Conservation (phyloP, 1,140 invertebrate genomes). For the Halictus rubicundus region DNA sequence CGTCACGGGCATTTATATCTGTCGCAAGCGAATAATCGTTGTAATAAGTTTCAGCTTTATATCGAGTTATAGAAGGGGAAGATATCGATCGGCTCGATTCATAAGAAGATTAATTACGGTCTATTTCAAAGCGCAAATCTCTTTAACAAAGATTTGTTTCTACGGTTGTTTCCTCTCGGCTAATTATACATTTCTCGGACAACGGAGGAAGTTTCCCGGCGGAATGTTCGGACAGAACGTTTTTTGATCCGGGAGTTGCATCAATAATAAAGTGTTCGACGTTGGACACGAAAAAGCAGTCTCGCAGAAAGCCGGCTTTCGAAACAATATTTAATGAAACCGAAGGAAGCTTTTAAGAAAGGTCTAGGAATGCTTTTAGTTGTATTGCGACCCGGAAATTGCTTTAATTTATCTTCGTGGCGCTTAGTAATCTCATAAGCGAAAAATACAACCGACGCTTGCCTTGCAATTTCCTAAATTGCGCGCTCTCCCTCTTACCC, state of each 20-base stretch:
- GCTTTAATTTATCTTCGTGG: constrained; percentile 30
- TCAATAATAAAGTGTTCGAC: constrained; percentile 8
- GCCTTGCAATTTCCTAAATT: constrained; percentile 41
- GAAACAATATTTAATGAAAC: constrained; percentile 35
- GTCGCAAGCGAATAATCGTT: no score
- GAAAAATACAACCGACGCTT: constrained; percentile 6
- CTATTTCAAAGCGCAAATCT: no score
- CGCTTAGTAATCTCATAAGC: constrained; percentile 21
- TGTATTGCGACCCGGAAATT: constrained; percentile 38
- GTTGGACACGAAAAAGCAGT: not conserved
- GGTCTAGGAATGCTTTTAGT: constrained; percentile 28
- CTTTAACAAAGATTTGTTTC: no score
- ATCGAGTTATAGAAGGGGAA: no score
- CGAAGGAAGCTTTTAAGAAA: constrained; percentile 22
- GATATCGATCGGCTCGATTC: no score
- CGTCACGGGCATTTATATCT: no score
- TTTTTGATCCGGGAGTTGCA: not conserved
- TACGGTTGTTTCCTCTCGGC: no score
- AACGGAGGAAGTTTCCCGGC: not conserved
- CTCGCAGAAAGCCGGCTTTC: not conserved
- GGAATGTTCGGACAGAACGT: not conserved
- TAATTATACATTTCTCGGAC: no score
- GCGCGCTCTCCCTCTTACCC: not conserved
- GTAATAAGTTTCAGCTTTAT: no score
- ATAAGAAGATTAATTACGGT: no score